Evolutionary conservation across 2,113 vertebrate genomes (phyloP).

Genomic region (Raja brachyura): DNA sequence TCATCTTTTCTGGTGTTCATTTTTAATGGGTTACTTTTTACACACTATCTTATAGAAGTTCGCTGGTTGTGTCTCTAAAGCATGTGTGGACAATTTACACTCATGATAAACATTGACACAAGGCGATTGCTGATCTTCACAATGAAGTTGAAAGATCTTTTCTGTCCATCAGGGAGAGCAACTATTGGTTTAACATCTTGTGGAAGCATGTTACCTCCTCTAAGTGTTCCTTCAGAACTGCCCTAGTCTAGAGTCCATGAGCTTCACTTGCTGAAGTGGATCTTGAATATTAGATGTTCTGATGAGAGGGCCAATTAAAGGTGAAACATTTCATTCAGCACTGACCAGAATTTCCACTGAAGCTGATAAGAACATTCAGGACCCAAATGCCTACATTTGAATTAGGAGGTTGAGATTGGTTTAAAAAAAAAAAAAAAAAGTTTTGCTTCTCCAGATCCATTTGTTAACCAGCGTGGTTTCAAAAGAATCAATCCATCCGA

Average conservation of each 20-base stretch:
- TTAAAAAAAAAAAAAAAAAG: not conserved
- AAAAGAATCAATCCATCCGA: not conserved
- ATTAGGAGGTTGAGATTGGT: not conserved
- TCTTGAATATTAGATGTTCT: too few relatives aligned
- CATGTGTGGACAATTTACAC: slow-evolving; percentile 59
- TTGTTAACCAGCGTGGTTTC: not conserved
- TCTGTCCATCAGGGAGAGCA: too few relatives aligned
- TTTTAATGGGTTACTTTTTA: too few relatives aligned
- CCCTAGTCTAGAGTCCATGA: too few relatives aligned
- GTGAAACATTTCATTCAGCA: not conserved
- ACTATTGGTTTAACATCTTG: too few relatives aligned
- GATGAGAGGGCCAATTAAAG: too few relatives aligned
- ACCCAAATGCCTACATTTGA: not conserved
- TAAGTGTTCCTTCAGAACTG: too few relatives aligned
- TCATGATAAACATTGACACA: not conserved
- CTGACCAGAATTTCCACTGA: not conserved
- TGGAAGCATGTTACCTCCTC: too few relatives aligned
- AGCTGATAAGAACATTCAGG: not conserved
- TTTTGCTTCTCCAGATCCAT: not conserved
- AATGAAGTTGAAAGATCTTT: too few relatives aligned
- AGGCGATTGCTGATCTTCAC: too few relatives aligned
- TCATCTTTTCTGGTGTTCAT: not conserved
- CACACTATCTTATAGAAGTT: too few relatives aligned
- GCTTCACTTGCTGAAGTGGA: too few relatives aligned
- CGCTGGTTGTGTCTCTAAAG: slow-evolving; percentile 52